Evolutionary conservation across 1,140 invertebrate species (phyloP), one percentile per base, ranked within the genome.

Genomic region (Drosophila chauvacae): DNA sequence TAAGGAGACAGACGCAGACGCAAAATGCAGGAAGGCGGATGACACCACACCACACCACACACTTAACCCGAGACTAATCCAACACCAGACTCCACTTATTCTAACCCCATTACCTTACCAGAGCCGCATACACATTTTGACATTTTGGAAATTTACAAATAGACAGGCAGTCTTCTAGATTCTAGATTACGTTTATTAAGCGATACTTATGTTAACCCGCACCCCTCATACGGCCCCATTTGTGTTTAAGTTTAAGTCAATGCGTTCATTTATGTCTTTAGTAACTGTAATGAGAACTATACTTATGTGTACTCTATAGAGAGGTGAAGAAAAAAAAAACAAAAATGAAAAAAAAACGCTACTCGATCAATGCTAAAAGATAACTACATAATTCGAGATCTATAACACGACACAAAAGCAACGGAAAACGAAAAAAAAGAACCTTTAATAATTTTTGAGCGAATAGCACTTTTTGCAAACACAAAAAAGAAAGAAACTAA

Each of bases 381-480:
- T 64, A 74, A 76, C 61, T 73, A 72, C 30, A 39, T 51, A 72
- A 60, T 73, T 73, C 70, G 47, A 73, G 68, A 72, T 72, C 68
- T 73, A 51, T 72, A 86, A 73, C 68, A 74, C 45, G 47, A 73
- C 63, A 74, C 45, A 78, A 45, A 75, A 75, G 63, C 64, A 57
- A 56, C n/a, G 30, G 48, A 37, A 63, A 48, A 57, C 55, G 45
- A 53, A 56, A 48, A 81, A 56, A 60, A 63, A 56, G 64, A 73
- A 73, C 45, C 77, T 80, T 58, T 78, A 81, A 81, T 90, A 88
- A 88, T 88, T 90, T 90, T 90, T 90, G 85, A 90, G 81, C 86
- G 86, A 88, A 90, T 90, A 90, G 85, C 85, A 90, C 85, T 90
- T 90, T 90, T 90, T 90, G 80, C 84, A 77, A 87, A 82, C 65